Conservation (phyloP, 2,888 invertebrate species). For the Charanyca ferruginea region DNA sequence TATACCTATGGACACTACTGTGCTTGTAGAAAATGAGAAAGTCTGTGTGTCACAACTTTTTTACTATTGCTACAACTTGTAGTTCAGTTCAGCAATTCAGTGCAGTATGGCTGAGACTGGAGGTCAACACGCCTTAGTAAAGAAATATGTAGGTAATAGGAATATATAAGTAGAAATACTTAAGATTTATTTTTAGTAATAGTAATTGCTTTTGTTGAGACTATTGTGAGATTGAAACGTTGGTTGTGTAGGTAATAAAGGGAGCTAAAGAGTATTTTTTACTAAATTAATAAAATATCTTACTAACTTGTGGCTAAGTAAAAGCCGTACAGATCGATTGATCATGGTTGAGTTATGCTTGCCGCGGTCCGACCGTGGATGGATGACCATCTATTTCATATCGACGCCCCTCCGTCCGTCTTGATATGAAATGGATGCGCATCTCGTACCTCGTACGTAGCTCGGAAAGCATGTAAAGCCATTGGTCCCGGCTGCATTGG, state of each 20-base stretch:
- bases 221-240: constrained; percentile 1
- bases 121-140: constrained; percentile 47
- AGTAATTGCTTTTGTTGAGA: not conserved
- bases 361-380: too few species aligned
- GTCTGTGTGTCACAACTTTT: constrained; percentile 40
- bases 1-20: constrained; percentile 25
- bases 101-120: constrained; percentile 37
- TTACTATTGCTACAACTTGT: constrained; percentile 24
- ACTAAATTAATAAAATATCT: not conserved
- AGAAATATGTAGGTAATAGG: constrained; percentile 21
- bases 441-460: too few species aligned
- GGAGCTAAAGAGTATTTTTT: not conserved
- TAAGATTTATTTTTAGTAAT: constrained; percentile 19
- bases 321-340: too few species aligned
- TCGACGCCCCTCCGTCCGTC: too few species aligned
- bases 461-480: too few species aligned
- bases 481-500: too few species aligned
- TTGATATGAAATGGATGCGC: too few species aligned
- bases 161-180: constrained; percentile 14
- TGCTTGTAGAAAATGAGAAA: constrained; percentile 43
- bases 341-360: too few species aligned
- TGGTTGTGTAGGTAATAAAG: not conserved
- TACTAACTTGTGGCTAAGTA: too few species aligned
- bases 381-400: too few species aligned
- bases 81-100: constrained; percentile 41